Evolutionary conservation across 2,888 invertebrate genomes (phyloP), one percentile per base, ranked within the genome.

Genomic region (Axea sp.): DNA sequence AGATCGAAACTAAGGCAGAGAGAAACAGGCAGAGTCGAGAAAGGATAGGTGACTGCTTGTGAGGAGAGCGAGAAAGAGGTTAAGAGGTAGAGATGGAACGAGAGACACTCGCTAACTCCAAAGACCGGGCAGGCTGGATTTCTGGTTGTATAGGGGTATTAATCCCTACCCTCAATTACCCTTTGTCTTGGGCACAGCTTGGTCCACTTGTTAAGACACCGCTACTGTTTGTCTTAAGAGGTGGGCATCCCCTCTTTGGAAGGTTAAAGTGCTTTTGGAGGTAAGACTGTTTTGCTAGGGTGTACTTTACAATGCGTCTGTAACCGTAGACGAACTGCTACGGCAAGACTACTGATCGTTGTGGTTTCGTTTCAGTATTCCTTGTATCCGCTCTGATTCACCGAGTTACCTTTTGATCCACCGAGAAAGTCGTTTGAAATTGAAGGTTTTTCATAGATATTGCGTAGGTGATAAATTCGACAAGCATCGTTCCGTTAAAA

Each of bases 161-260:
- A 87, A 87, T 87, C 86, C 87, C 85, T 86, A 86, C 84, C 86
- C 87, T 87, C 87, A 87, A 87, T 87, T 87, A 87, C 87, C 87
- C 87, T 87, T 87, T 87, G 87, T 87, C 87, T 87, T 87, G 87
- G 86, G 87, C 85, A 81, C 85, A 84, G 87, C 86, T 87, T 87
- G 86, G 87, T 87, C 87, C 87, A 87, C 87, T 87, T 87, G 87
- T 87, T 87, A 87, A 87, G 87, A 87, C 87, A 87, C 87, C 87
- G 86, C 86, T 84, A 87, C 87, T 87, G 87, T 87, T 87, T 87
- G 87, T 87, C 87, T 87, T 87, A 82, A 85, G 83, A 81, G 84
- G 81, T 82, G 82, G 83, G 82, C 81, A 81, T 80, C 69, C 51
- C 72, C 65, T 65, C 68, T 59, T 69, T 74, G 59, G 64, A 68